These are phyloP conservation scores for Euphydryas editha DNA, from an alignment of 2,888 invertebrate genomes.

Conservation along the genomic window DNA sequence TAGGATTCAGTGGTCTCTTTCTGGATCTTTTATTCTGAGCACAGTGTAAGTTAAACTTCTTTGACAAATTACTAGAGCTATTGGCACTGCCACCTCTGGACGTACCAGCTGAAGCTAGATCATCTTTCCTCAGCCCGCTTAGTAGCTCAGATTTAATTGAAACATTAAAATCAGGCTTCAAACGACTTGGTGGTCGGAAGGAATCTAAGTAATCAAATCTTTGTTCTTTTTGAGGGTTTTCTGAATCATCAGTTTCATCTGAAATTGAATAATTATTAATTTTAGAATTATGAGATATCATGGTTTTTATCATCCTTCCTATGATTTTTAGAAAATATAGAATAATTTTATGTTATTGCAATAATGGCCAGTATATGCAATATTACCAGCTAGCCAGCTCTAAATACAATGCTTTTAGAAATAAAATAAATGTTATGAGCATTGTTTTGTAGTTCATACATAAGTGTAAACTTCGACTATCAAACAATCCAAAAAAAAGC, in stretches of 20 bases:
- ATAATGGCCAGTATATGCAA: too few species aligned
- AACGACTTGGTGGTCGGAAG: conserved; percentile 67
- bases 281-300: too few species aligned
- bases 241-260: conserved; percentile 64
- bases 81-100: conserved; percentile 72
- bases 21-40: conserved; percentile 50
- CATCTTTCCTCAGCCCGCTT: conserved; percentile 62
- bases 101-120: conserved; percentile 58
- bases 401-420: too few species aligned
- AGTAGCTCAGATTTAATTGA: conserved; percentile 74
- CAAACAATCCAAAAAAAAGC: too few species aligned
- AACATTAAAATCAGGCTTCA: conserved; percentile 75
- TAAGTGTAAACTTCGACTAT: too few species aligned
- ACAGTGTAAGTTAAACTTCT: conserved; percentile 67
- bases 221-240: conserved; percentile 57
- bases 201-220: conserved; percentile 71
- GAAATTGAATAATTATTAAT: conserved; percentile 36
- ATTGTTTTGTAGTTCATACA: too few species aligned
- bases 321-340: too few species aligned
- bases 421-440: too few species aligned
- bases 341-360: too few species aligned
- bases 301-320: too few species aligned
- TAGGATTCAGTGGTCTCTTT: conserved; percentile 62
- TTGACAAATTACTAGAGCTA: conserved; percentile 76
- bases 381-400: too few species aligned